These are phyloP conservation scores for Pteromalus puparum DNA, from an alignment of 1,140 invertebrate genomes.

Conservation along the genomic window DNA sequence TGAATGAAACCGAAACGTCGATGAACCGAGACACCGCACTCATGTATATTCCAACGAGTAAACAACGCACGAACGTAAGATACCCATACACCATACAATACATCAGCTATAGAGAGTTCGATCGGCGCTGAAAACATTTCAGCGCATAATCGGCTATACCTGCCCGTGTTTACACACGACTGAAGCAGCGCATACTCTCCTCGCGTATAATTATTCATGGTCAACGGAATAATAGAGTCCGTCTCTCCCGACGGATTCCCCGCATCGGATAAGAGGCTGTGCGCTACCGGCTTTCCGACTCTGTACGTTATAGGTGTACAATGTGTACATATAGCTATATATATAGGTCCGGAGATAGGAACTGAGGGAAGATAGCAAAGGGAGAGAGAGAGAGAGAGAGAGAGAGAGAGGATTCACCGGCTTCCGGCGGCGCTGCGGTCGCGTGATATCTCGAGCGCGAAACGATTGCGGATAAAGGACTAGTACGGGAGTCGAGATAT, in stretches of 20 bases:
- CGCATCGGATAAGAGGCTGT: constrained; percentile 1
- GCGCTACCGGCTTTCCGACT: neutral
- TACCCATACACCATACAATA: too few relatives aligned
- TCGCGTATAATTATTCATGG: constrained; percentile 31
- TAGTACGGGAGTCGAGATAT: neutral
- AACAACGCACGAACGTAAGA: constrained; percentile 12
- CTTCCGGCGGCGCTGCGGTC: neutral
- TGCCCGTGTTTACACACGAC: neutral
- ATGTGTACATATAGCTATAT: neutral
- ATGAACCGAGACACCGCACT: neutral
- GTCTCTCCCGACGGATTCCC: constrained; percentile 26
- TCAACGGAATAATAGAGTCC: constrained; percentile 38
- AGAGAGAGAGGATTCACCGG: neutral
- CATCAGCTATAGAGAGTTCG: neutral
- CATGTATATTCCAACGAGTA: neutral
- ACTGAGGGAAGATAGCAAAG: neutral
- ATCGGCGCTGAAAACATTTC: constrained; percentile 13
- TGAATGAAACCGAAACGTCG: neutral
- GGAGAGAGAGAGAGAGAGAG: constrained; percentile 16
- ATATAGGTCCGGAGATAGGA: neutral
- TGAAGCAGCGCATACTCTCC: neutral
- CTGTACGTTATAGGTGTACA: neutral
- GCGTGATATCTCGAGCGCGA: constrained; percentile 25
- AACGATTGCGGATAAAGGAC: neutral
- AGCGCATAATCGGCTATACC: neutral